Conservation (phyloP, 2,888 invertebrate genomes). For the Hypsopygia costalis region DNA sequence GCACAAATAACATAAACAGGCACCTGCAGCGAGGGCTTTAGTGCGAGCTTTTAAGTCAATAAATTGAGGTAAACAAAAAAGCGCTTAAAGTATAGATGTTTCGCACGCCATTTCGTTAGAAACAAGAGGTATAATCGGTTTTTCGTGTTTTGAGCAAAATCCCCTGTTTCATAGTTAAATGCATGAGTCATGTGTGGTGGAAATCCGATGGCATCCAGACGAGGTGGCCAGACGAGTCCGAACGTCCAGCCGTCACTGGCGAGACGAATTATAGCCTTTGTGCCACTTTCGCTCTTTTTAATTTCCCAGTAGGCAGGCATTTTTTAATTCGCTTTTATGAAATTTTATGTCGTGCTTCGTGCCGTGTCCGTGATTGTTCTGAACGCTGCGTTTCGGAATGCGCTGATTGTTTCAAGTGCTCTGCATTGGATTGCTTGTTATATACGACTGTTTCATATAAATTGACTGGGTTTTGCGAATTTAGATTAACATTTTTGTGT, state of each 20-base stretch:
- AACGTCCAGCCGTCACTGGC: slow-evolving; percentile 49
- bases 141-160: slow-evolving; percentile 66
- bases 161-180: slow-evolving; percentile 46
- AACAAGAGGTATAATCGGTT: slow-evolving; percentile 67
- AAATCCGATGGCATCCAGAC: slow-evolving; percentile 43
- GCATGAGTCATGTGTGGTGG: slow-evolving; percentile 19
- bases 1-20: slow-evolving; percentile 1
- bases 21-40: slow-evolving; percentile 36
- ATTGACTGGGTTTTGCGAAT: slow-evolving; percentile 2
- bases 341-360: slow-evolving; percentile 58
- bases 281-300: slow-evolving; percentile 73
- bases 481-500: neutral
- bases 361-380: slow-evolving; percentile 48
- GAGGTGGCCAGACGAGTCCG: slow-evolving; percentile 24
- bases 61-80: slow-evolving; percentile 56
- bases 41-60: slow-evolving; percentile 59
- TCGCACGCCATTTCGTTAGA: slow-evolving; percentile 48
- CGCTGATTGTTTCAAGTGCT: slow-evolving; percentile 46
- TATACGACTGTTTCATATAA: slow-evolving; percentile 19
- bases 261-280: slow-evolving; percentile 73
- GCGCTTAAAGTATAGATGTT: slow-evolving; percentile 50
- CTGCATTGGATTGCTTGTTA: slow-evolving; percentile 25
- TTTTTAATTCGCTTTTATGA: slow-evolving; percentile 75
- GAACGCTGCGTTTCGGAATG: slow-evolving; percentile 37
- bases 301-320: slow-evolving; percentile 63